A percentile compares a stretch with the other conserved stretches of the same genome.
Evolutionary conservation across 2,888 invertebrate species (phyloP).

Genomic region (Crossocerus cetratus): DNA sequence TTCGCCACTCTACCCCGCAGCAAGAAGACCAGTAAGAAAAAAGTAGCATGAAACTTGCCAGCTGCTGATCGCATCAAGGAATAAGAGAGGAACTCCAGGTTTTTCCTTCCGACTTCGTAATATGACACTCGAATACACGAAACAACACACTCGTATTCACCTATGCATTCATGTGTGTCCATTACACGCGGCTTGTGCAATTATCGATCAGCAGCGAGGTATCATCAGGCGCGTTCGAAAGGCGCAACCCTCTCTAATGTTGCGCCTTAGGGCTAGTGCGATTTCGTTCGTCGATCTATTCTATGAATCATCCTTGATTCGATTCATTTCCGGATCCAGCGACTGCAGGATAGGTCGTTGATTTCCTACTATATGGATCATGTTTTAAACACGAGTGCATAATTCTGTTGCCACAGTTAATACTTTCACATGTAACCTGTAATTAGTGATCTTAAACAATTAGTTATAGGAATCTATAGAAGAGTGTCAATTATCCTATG

Average conservation of each 20-base stretch:
- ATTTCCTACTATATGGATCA: neutral
- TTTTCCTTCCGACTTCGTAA: slow-evolving; percentile 15
- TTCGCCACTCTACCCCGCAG: slow-evolving; percentile 86
- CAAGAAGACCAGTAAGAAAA: slow-evolving; percentile 86
- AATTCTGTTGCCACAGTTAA: too few species aligned
- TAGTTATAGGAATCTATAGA: too few species aligned
- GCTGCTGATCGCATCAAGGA: slow-evolving; percentile 68
- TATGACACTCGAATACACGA: neutral
- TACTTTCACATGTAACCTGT: too few species aligned
- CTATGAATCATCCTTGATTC: slow-evolving; percentile 12
- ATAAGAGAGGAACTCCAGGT: slow-evolving; percentile 56
- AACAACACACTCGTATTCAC: neutral
- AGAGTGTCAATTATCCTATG: neutral
- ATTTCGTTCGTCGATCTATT: slow-evolving; percentile 27
- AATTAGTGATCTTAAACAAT: too few species aligned
- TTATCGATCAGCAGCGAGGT: slow-evolving; percentile 47
- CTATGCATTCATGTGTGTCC: slow-evolving; percentile 12
- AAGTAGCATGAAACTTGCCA: slow-evolving; percentile 75
- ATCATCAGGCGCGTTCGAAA: slow-evolving; percentile 8
- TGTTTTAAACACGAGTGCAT: too few species aligned
- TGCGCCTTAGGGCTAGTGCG: slow-evolving; percentile 33
- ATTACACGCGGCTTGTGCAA: slow-evolving; percentile 15
- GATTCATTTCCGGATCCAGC: slow-evolving; percentile 4
- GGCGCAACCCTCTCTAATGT: slow-evolving; percentile 23
- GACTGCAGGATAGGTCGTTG: neutral